phyloP scores from a whole-genome alignment of 1,140 invertebrate genomes.

The Mya arenaria region DNA sequence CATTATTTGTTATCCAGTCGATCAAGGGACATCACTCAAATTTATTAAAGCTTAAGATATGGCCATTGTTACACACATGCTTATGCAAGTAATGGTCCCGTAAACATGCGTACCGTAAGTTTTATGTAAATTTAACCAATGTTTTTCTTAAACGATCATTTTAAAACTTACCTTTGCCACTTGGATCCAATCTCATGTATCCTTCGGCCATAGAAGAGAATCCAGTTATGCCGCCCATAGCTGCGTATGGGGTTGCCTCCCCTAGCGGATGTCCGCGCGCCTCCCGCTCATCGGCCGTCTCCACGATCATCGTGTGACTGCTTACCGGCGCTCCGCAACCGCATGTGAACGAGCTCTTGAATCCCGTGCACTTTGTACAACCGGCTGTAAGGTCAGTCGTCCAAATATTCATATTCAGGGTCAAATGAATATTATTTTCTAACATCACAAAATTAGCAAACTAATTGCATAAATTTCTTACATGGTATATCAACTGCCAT shows the following conservation, averaged over 20 bases:
- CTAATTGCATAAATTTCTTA: no score
- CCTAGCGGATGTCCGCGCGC: conserved; percentile 80
- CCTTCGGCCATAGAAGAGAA: conserved; percentile 81
- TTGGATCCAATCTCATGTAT: conserved; percentile 80
- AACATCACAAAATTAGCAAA: no score
- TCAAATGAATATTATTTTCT: no score
- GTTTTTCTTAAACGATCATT: no score
- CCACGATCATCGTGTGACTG: conserved; percentile 72
- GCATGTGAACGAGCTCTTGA: conserved; percentile 80
- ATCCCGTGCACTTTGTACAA: conserved; percentile 79
- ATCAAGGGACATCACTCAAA: no score
- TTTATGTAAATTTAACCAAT: background rate
- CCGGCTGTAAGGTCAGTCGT: conserved; percentile 69
- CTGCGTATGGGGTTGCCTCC: conserved; percentile 75
- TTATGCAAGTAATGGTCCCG: no score
- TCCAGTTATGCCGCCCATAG: conserved; percentile 81
- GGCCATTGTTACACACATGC: no score
- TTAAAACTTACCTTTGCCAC: conserved; percentile 81
- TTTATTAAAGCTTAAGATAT: no score
- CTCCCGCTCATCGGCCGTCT: conserved; percentile 60
- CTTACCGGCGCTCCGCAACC: conserved; percentile 76
- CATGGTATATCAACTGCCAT: no score
- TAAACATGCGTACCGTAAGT: no score
- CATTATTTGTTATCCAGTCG: no score
- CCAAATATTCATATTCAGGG: no score